Evolutionary conservation across 2,888 invertebrate genomes (phyloP).

Genomic region (Drosophila anceps): DNA sequence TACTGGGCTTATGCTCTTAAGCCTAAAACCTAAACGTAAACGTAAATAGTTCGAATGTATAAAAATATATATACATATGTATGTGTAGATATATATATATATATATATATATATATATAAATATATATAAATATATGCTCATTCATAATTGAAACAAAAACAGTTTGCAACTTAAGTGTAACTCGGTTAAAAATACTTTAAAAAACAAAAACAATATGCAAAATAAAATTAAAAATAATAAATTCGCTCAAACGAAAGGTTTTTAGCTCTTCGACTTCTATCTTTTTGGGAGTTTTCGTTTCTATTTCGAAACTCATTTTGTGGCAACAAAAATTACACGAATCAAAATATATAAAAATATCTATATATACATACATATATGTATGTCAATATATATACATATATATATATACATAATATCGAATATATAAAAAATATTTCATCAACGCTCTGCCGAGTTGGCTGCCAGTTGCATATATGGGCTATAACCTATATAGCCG

Average conservation of each 20-base stretch:
- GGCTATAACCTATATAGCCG: slow-evolving; percentile 12
- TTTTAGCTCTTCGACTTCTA: slow-evolving; percentile 22
- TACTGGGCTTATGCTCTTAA: slow-evolving; percentile 55
- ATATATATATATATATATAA: slow-evolving; percentile 7
- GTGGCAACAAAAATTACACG: slow-evolving; percentile 33
- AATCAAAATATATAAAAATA: slow-evolving; percentile 41
- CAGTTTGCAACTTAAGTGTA: slow-evolving; percentile 41
- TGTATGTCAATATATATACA: background rate
- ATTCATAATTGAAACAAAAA: slow-evolving; percentile 30
- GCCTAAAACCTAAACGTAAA: slow-evolving; percentile 40
- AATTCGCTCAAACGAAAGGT: slow-evolving; percentile 79
- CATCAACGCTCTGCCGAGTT: slow-evolving; percentile 35
- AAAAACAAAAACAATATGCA: slow-evolving; percentile 50
- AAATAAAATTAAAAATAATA: slow-evolving; percentile 62
- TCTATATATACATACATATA: background rate
- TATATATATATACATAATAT: slow-evolving; percentile 1
- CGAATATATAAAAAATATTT: slow-evolving; percentile 66
- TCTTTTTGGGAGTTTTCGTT: background rate
- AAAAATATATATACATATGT: slow-evolving; percentile 24
- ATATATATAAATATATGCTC: slow-evolving; percentile 33
- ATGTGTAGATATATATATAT: background rate
- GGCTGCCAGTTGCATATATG: slow-evolving; percentile 19
- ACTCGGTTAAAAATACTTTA: slow-evolving; percentile 41
- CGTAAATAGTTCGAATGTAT: slow-evolving; percentile 34
- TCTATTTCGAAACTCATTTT: slow-evolving; percentile 2